A percentile compares a stretch with the other conserved stretches of the same genome.
These are phyloP conservation scores for Sphaerophoria rueppellii DNA, from an alignment of 2,888 invertebrate species.

Conservation along the genomic window DNA sequence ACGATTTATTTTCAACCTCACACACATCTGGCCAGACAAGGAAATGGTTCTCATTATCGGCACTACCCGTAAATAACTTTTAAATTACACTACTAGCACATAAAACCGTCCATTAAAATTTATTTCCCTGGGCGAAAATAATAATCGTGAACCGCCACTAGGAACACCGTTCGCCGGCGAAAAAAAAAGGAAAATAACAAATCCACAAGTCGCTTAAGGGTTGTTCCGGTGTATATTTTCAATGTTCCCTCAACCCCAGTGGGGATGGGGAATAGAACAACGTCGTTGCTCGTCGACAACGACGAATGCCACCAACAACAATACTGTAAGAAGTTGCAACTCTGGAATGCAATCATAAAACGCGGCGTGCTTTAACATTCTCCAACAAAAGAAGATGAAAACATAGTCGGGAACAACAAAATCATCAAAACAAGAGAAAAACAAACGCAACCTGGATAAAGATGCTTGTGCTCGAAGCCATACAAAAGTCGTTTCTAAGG, in stretches of 20 bases:
- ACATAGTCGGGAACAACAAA: background rate
- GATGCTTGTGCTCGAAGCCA: background rate
- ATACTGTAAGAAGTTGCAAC: slow-evolving; percentile 58
- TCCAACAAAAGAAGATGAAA: slow-evolving; percentile 40
- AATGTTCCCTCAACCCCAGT: background rate
- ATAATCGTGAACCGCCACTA: slow-evolving; percentile 63
- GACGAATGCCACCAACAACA: no score
- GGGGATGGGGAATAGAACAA: background rate
- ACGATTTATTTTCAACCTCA: slow-evolving; percentile 14
- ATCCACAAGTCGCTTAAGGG: slow-evolving; percentile 36
- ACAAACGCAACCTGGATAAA: slow-evolving; percentile 21
- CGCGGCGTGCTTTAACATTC: slow-evolving; percentile 51
- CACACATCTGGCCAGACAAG: slow-evolving; percentile 50
- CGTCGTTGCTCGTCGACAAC: background rate
- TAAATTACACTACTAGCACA: slow-evolving; percentile 67
- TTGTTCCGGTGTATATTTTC: background rate
- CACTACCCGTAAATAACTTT: slow-evolving; percentile 69
- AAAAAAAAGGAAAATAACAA: slow-evolving; percentile 15
- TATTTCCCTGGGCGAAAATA: slow-evolving; percentile 66
- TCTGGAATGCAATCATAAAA: slow-evolving; percentile 70
- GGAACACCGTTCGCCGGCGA: background rate
- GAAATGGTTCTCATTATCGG: slow-evolving; percentile 70
- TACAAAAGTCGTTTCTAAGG: no score
- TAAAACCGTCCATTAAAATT: slow-evolving; percentile 71
- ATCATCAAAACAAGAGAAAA: slow-evolving; percentile 7